phyloP scores from a whole-genome alignment of 2,888 invertebrate genomes.

The Masnerella sp. region DNA sequence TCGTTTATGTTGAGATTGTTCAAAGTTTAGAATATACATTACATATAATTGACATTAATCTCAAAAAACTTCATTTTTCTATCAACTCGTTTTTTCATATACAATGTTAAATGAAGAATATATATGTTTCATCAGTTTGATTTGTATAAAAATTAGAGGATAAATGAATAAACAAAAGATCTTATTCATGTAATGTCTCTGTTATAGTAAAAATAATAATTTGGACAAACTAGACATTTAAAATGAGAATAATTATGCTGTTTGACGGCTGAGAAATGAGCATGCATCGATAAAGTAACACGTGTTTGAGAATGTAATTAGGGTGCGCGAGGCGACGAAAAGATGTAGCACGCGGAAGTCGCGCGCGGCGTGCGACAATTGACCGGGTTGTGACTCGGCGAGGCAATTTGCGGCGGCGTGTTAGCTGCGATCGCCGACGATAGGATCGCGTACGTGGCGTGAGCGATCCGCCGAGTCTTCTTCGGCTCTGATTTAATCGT shows the following conservation, averaged over 20 bases:
- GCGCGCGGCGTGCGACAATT: slow-evolving; percentile 41
- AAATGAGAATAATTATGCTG: slow-evolving; percentile 33
- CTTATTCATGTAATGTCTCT: no score
- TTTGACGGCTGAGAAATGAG: slow-evolving; percentile 5
- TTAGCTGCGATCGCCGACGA: slow-evolving; percentile 43
- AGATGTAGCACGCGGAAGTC: slow-evolving; percentile 48
- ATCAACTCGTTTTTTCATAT: no score
- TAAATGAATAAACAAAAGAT: no score
- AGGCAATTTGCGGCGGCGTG: slow-evolving; percentile 38
- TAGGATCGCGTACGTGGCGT: slow-evolving; percentile 36
- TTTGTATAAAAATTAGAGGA: no score
- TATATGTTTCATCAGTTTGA: no score
- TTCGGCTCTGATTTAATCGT: slow-evolving; percentile 59
- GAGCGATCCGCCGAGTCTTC: slow-evolving; percentile 60
- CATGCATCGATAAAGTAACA: slow-evolving; percentile 50
- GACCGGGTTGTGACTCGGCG: slow-evolving; percentile 41
- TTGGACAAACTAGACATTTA: no score
- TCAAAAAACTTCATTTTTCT: no score
- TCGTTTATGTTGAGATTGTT: no score
- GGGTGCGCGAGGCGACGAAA: slow-evolving; percentile 47
- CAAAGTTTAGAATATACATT: no score
- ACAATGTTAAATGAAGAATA: no score
- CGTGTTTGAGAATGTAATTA: slow-evolving; percentile 49
- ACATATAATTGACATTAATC: no score
- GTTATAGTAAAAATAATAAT: no score